phyloP scores from a whole-genome alignment of 2,888 invertebrate species.

The Phytoseiulus persimilis region DNA sequence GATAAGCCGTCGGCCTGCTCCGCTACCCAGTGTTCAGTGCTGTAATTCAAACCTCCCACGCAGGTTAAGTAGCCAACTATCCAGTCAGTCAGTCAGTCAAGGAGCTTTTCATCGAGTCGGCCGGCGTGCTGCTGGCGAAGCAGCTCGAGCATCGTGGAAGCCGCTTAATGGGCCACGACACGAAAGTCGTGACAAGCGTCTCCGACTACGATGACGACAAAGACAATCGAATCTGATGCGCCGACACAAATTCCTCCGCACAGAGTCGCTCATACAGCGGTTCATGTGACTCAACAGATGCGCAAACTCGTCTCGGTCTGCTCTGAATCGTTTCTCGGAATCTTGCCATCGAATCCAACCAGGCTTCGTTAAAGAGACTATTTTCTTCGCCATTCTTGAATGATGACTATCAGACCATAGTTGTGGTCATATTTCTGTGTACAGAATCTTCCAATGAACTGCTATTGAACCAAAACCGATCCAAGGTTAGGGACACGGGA shows the following conservation, averaged over 20 bases:
- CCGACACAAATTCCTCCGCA: background rate
- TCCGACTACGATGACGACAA: background rate
- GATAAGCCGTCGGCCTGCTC: background rate
- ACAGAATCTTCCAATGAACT: too few relatives aligned
- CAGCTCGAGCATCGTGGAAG: background rate
- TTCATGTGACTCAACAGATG: background rate
- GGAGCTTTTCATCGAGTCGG: background rate
- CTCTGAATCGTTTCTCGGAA: background rate
- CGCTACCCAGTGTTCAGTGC: background rate
- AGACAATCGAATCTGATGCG: background rate
- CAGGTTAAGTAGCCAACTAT: constrained; percentile 5
- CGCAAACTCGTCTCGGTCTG: background rate
- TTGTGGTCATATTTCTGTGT: too few relatives aligned
- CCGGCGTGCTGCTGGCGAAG: background rate
- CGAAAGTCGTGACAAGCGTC: background rate
- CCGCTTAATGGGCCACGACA: background rate
- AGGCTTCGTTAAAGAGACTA: too few relatives aligned
- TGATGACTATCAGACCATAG: too few relatives aligned
- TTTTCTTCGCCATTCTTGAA: too few relatives aligned
- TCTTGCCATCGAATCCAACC: background rate
- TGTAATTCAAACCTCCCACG: constrained; percentile 5
- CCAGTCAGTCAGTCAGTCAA: background rate
- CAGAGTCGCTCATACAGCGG: background rate
- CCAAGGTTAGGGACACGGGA: too few relatives aligned
- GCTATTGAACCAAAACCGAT: too few relatives aligned